These are phyloP conservation scores for Lepidocyrtoides sp. DNA, from an alignment of 2,888 invertebrate species.

Conservation along the genomic window DNA sequence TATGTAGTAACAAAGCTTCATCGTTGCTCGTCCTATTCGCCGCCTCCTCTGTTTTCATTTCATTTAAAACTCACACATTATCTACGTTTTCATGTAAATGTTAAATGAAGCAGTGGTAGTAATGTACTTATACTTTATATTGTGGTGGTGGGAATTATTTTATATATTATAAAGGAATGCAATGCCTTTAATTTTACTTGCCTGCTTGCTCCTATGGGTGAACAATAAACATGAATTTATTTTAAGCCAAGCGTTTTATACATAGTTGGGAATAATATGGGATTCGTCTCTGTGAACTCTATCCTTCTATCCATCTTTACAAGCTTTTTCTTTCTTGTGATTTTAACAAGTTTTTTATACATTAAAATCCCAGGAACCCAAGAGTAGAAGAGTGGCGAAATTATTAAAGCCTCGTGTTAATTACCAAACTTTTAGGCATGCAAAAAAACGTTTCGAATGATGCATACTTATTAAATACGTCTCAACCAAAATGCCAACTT, in stretches of 20 bases:
- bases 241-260: background rate
- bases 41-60: background rate
- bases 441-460: too few species aligned
- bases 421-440: too few species aligned
- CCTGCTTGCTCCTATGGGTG: too few species aligned
- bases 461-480: too few species aligned
- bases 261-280: background rate
- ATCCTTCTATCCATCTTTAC: background rate
- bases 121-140: background rate
- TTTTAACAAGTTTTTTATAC: slow-evolving; percentile 39
- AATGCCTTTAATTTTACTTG: too few species aligned
- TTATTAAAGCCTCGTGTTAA: too few species aligned
- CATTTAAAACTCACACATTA: background rate
- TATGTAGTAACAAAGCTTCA: background rate
- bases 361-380: too few species aligned
- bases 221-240: too few species aligned
- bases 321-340: slow-evolving; percentile 2
- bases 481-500: too few species aligned
- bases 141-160: background rate
- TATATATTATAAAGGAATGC: too few species aligned
- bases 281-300: background rate
- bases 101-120: slow-evolving; percentile 2
- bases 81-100: slow-evolving; percentile 14
- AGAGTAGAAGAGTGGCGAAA: too few species aligned
- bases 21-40: too few species aligned